Evolutionary conservation across 2,113 vertebrate species (phyloP), one percentile per base, ranked within the genome.

Genomic region (Urocolius indicus): DNA sequence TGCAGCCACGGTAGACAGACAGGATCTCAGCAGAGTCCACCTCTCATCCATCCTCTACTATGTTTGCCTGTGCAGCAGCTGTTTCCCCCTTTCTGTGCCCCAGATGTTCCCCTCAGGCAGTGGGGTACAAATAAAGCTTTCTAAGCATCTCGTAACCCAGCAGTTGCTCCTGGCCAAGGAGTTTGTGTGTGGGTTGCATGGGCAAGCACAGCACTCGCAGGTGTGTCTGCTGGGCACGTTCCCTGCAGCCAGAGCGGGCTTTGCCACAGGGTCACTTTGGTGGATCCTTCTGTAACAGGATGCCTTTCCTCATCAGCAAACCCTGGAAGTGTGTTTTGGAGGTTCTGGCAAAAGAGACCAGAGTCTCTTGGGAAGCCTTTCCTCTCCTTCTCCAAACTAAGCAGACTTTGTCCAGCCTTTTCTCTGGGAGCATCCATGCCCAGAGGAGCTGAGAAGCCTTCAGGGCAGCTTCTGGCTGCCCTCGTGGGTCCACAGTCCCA

Each of bases 181-280:
- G 24, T 59, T 36, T 34, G 24, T 9, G 32, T 52, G 22, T 26
- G 5, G 0, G 0, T 85, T 84, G 8, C 67, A 5, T 0, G 3
- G 59, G 49, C 90, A 87, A 82, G 52, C 63, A 49, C 45, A 19
- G 73, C 66, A 52, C 72, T 8, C 1, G 2, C 36, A 41, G 36
- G 7, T 0, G 0, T 32, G 16, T 73, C 8, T 59, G 69, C 27
- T 0, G 0, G 32, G 7, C 46, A 34, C 1, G 0, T 86, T 83
- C 45, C 72, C 45, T 6, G 0, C 58, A 83, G 13, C 48, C 78
- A 48, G 61, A 36, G 46, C 0, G 2, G 65, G 63, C 46, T 76
- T 83, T 73, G 22, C 57, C 17, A 20, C 1, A 1, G 55, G 29
- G 27, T 61, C 63, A 5, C 26, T 87, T 72, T 5, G 18, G 14